These are phyloP conservation scores for Psettodes erumei DNA, from an alignment of 2,113 vertebrate species.

Conservation along the genomic window DNA sequence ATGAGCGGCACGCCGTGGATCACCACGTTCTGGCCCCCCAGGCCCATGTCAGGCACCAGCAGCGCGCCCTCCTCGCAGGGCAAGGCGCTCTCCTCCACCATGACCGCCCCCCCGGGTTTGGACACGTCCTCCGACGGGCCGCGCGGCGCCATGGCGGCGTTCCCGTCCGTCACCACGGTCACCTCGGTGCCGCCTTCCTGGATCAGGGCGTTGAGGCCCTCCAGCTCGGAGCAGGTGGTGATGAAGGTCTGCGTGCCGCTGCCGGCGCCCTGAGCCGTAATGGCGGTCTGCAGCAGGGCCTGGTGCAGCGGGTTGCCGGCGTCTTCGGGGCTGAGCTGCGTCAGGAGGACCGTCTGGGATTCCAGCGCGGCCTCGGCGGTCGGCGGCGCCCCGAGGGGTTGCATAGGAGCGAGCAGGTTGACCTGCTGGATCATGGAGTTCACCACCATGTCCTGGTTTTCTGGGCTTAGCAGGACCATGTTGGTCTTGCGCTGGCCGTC, in stretches of 20 bases:
- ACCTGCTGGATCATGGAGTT: constrained; percentile 92
- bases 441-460: constrained; percentile 80
- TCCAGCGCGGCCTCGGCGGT: constrained; percentile 68
- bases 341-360: constrained; percentile 84
- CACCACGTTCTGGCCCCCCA: constrained; percentile 75
- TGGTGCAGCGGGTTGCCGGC: constrained; percentile 78
- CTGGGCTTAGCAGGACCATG: constrained; percentile 82
- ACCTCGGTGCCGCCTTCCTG: constrained; percentile 91
- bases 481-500: constrained; percentile 60
- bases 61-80: constrained; percentile 50
- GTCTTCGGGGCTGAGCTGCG: constrained; percentile 77
- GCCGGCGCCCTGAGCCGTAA: constrained; percentile 74
- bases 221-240: constrained; percentile 90
- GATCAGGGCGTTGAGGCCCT: constrained; percentile 92
- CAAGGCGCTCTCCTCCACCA: constrained; percentile 30
- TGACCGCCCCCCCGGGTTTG: constrained; percentile 68
- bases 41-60: constrained; percentile 72
- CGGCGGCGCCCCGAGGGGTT: constrained; percentile 72
- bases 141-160: constrained; percentile 69
- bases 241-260: constrained; percentile 84
- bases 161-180: constrained; percentile 89
- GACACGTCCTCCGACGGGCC: constrained; percentile 75
- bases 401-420: constrained; percentile 85
- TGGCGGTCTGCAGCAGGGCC: constrained; percentile 82
- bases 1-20: constrained; percentile 81